Base-by-base conservation (phyloP, 2,888 invertebrate genomes). In the Drosophila nigricruria region DNA sequence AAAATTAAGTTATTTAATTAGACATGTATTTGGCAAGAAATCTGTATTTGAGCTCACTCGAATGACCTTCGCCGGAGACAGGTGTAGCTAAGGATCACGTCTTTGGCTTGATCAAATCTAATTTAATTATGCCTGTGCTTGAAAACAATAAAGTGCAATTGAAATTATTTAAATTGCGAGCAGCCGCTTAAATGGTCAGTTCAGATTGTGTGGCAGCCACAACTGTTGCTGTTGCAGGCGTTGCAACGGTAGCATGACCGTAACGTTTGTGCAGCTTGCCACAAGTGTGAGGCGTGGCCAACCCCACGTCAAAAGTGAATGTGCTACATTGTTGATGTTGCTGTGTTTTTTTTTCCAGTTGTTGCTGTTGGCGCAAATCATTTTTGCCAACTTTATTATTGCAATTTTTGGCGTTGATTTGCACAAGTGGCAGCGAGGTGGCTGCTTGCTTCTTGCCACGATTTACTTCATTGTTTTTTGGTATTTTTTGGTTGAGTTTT, bases 251-350 rank as follows among this genome's bases (percentile, higher is more conserved):
- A 88, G 81, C 74, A 56, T 53, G 54, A 72, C 59, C 68, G 63
- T 63, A 73, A 45, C 68, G 56, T 66, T 32, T 38, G 47, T 49
- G 61, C 42, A 50, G 74, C 73, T 68, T 73, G 81, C 88, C 73
- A 75, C 70, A 83, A 87, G 70, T 67, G 69, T 27, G 67, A 69
- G 84, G 84, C 77, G 89, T 89, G 88, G 72, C 57, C 63, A 56
- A 53, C 59, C 50, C 68, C 71, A 78, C 79, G 67, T 73, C 88
- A 84, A 84, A 86, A 90, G 86, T 88, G 86, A 86, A 86, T 86
- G 86, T 86, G 87, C 88, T 65, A 66, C 81, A 70, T 50, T 61
- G 60, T 30, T 59, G 43, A 38, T 25, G 50, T 6, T 49, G 32
- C 40, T 64, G 52, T 23, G 43, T 38, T n/a, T 61, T 9, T 38